phyloP scores from a whole-genome alignment of 2,888 invertebrate genomes.

The Alcis repandata region DNA sequence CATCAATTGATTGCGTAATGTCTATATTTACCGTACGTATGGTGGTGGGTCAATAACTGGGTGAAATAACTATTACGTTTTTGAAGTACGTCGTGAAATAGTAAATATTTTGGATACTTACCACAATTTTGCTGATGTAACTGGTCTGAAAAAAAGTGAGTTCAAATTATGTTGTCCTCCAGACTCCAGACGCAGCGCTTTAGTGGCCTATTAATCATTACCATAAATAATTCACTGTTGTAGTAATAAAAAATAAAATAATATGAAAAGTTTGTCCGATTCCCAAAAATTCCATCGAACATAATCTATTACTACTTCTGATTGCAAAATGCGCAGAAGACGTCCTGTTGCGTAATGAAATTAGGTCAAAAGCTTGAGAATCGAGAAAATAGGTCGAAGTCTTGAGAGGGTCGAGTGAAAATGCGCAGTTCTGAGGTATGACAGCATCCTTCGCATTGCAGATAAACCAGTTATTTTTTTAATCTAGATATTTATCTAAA shows the following conservation, averaged over 20 bases:
- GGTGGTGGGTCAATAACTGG: constrained; percentile 33
- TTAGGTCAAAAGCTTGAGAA: constrained; percentile 3
- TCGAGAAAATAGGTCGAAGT: constrained; percentile 15
- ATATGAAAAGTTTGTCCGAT: no score
- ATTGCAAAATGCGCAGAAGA: not conserved
- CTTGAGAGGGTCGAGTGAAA: constrained; percentile 13
- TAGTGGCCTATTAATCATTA: no score
- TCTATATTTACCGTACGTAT: constrained; percentile 22
- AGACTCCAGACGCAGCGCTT: no score
- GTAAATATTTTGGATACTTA: no score
- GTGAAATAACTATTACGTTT: not conserved
- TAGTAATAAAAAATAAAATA: no score
- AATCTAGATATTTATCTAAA: no score
- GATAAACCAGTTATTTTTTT: not conserved
- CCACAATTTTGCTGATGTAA: no score
- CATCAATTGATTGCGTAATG: constrained; percentile 43
- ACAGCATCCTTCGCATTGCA: constrained; percentile 14
- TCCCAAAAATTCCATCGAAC: no score
- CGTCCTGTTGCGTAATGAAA: not conserved
- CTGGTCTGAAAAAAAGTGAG: no score
- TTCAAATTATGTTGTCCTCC: no score
- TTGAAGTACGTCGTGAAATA: not conserved
- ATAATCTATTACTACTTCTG: no score
- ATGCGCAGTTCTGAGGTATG: constrained; percentile 12
- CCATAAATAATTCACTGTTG: no score